A percentile compares a stretch with the other conserved stretches of the same genome.
phyloP scores from a whole-genome alignment of 2,113 vertebrate genomes.

The Zosterops lateralis region DNA sequence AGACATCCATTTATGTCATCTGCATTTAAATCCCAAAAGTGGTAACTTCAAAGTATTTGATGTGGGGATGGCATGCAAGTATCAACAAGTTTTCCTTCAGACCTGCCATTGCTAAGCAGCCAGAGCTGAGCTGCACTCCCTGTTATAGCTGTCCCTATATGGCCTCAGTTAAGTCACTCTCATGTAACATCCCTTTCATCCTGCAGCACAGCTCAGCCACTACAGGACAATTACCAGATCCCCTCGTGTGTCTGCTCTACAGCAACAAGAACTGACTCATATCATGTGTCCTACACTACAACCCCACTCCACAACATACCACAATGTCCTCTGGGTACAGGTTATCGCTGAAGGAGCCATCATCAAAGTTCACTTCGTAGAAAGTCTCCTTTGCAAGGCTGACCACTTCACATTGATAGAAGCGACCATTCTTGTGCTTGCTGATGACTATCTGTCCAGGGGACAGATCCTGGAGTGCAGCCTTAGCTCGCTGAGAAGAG shows the following conservation, averaged over 20 bases:
- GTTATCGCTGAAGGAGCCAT: slow-evolving; percentile 97
- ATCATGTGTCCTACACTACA: neutral
- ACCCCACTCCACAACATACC: slow-evolving; percentile 71
- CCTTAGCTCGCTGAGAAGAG: slow-evolving; percentile 83
- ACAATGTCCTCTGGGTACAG: slow-evolving; percentile 97
- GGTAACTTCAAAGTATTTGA: neutral
- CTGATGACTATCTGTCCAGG: slow-evolving; percentile 93
- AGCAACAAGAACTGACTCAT: neutral
- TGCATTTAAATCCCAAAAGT: neutral
- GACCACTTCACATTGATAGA: slow-evolving; percentile 95
- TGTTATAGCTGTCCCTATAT: neutral
- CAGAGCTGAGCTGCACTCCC: neutral
- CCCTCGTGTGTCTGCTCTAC: neutral
- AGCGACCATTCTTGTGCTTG: slow-evolving; percentile 97
- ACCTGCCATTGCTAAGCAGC: neutral
- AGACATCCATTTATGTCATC: neutral
- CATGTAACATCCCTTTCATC: neutral
- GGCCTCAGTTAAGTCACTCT: neutral
- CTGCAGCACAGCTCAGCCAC: neutral
- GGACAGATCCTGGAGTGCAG: slow-evolving; percentile 87
- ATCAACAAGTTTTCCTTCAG: neutral
- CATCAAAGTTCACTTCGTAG: slow-evolving; percentile 97
- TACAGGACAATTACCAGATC: neutral
- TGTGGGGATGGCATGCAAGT: neutral
- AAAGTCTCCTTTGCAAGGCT: slow-evolving; percentile 94